Conservation (phyloP, 2,797 vertebrate species). For the Platalea minor region DNA sequence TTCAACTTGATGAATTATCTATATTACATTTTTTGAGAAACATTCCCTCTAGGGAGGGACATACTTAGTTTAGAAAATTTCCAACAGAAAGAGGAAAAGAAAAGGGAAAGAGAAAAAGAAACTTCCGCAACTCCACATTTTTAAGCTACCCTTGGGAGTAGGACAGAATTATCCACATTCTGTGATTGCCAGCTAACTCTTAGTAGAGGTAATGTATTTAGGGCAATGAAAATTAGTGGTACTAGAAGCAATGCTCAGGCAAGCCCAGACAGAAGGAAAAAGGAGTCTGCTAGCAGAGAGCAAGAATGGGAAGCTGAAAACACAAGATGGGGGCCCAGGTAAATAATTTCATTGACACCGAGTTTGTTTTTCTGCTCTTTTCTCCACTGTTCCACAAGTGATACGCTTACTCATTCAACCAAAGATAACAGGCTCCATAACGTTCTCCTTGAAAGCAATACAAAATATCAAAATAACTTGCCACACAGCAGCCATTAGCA, state of each 20-base stretch:
- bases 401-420: not conserved
- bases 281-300: not conserved
- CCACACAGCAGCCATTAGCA: not conserved
- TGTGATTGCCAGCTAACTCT: not conserved
- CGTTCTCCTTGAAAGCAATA: not conserved
- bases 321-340: not conserved
- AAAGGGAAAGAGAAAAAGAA: not conserved
- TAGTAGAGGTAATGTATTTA: not conserved
- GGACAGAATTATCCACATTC: not conserved
- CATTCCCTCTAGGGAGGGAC: not conserved
- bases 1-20: constrained; percentile 61
- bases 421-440: not conserved
- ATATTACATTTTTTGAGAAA: constrained; percentile 37
- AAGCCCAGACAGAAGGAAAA: not conserved
- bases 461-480: not conserved
- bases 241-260: not conserved
- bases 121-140: not conserved
- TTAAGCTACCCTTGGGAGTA: not conserved
- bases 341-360: not conserved
- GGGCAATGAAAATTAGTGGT: not conserved
- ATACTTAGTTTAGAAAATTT: constrained; percentile 28
- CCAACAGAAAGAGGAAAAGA: not conserved
- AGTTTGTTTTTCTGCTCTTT: not conserved
- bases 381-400: not conserved
- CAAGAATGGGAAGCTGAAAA: not conserved